A percentile compares a stretch with the other conserved stretches of the same genome.
Conservation (phyloP, 2,797 vertebrate species). For the Forpus xanthops region DNA sequence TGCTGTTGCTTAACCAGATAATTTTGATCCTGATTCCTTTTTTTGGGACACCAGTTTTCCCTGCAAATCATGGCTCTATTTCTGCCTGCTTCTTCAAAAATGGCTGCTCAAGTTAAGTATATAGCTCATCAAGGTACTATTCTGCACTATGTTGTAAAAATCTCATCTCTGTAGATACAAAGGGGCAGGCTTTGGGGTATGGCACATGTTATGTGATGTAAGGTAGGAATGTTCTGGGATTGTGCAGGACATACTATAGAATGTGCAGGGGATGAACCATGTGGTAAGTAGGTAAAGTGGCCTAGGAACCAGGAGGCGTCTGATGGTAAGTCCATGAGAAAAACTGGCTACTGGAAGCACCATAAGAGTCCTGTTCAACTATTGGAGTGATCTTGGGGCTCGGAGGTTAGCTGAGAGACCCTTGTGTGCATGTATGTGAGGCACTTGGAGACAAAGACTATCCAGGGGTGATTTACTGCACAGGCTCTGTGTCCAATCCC, state of each 20-base stretch:
- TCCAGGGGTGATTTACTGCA: background rate
- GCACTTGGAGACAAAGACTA: background rate
- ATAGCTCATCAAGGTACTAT: background rate
- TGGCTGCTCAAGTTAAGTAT: background rate
- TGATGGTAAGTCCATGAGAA: background rate
- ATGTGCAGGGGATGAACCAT: background rate
- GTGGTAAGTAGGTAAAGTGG: background rate
- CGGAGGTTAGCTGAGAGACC: background rate
- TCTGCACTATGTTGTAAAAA: background rate
- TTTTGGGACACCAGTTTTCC: background rate
- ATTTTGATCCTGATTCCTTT: background rate
- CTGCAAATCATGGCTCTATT: background rate
- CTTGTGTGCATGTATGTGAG: accelerated
- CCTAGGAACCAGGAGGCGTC: background rate
- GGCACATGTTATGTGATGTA: background rate
- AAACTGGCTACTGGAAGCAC: background rate
- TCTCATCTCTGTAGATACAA: background rate
- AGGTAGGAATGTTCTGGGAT: background rate
- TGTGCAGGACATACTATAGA: background rate
- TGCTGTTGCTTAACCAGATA: background rate
- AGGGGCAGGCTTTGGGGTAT: background rate
- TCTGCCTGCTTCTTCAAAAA: background rate
- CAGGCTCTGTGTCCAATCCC: background rate
- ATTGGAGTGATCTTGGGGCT: background rate
- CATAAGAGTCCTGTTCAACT: background rate